Base-by-base conservation (phyloP, 2,113 vertebrate species). In the Polypterus senegalus region DNA sequence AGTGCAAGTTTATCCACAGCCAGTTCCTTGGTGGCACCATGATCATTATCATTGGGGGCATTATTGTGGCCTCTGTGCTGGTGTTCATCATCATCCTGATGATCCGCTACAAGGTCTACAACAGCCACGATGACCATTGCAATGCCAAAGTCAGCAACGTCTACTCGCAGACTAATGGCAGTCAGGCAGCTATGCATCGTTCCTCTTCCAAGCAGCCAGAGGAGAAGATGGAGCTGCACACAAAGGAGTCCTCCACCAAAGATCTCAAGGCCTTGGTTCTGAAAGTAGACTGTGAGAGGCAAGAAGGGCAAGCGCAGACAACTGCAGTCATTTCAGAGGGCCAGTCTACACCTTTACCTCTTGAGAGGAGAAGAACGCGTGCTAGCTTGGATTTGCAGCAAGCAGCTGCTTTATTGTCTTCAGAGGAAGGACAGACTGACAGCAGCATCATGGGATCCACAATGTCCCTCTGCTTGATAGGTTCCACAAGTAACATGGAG, bases 61-160 rank as follows among this genome's bases (percentile, higher is more conserved):
- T 96, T 76, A 97, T 97, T 49, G 94, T 96, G 54, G 93, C 92
- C 8, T 97, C 92, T 0, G 92, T 97, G 65, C 81, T 97, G 10
- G 91, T 97, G 66, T 97, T 97, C 81, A 97, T 96, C 72, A 86
- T 97, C 76, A 91, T 97, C 77, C 88, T 97, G 63, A 93, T 94
- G 86, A 94, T 96, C 66, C 90, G 94, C 48, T 97, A 94, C 83
- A 97, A 94, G 71, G 87, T 91, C 62, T 91, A 92, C 45, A 80
- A 85, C 44, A 79, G 83, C 9, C 83, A 80, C 0, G 88, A 89
- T 3, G 77, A 83, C 6, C 73, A 71, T 8, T 55, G 69, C 2
- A 88, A 90, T 62, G 66, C 74, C 57, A 83, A 83, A 61, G 83
- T 83, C 69, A 80, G 81, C 75, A 84, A 85, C 67, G 85, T 87